phyloP scores from a whole-genome alignment of 2,113 vertebrate species.

The Merops nubicus region DNA sequence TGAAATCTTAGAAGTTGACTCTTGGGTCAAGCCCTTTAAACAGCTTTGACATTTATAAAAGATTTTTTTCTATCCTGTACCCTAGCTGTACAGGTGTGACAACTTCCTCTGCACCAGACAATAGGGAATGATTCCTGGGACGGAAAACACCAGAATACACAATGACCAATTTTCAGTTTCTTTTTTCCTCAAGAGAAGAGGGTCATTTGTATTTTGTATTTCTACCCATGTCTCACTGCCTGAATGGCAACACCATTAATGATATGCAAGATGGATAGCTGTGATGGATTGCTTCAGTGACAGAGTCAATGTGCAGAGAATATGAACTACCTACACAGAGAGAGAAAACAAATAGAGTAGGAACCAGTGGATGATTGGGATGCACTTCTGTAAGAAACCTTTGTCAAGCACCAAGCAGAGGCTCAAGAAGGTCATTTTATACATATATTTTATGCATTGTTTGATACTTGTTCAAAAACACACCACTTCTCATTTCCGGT shows the following conservation, averaged over 20 bases:
- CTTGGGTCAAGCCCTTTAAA: conserved; percentile 1
- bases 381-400: background rate
- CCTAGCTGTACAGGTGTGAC: background rate
- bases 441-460: background rate
- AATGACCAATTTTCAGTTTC: background rate
- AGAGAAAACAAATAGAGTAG: background rate
- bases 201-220: background rate
- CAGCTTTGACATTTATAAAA: background rate
- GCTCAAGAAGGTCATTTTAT: background rate
- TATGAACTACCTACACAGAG: background rate
- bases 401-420: background rate
- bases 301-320: background rate
- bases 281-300: background rate
- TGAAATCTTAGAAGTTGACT: background rate
- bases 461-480: background rate
- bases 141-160: background rate
- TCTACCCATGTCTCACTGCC: background rate
- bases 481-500: background rate
- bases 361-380: background rate
- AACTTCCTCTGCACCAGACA: conserved; percentile 28
- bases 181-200: background rate
- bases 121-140: background rate
- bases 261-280: background rate
- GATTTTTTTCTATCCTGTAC: background rate
- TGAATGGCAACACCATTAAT: background rate